phyloP scores from a whole-genome alignment of 2,113 vertebrate genomes.

The Mus pahari region DNA sequence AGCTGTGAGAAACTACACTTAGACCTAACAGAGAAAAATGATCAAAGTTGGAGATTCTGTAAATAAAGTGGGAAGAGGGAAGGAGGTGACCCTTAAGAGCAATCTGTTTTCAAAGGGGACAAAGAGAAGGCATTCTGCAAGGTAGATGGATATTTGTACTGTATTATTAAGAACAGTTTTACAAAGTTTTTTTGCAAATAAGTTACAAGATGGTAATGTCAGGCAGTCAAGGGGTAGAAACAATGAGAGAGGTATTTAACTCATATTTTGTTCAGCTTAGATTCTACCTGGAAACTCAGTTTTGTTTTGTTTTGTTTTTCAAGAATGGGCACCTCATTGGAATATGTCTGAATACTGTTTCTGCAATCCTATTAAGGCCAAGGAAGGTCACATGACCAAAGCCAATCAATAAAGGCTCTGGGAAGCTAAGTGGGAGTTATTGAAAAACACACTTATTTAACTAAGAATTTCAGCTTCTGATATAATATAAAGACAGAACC shows the following conservation, averaged over 20 bases:
- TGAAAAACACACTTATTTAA: no score
- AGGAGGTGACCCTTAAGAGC: neutral
- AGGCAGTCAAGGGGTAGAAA: neutral
- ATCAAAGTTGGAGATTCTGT: neutral
- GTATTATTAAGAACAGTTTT: neutral
- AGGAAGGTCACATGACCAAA: no score
- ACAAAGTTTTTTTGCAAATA: conserved; percentile 26
- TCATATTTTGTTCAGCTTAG: neutral
- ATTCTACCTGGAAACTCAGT: neutral
- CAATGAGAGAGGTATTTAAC: neutral
- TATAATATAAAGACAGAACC: no score
- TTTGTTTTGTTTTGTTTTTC: neutral
- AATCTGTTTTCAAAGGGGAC: neutral
- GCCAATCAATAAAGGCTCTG: no score
- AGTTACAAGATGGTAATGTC: neutral
- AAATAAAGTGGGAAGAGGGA: neutral
- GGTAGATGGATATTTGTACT: neutral
- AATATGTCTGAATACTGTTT: no score
- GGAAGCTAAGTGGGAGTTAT: no score
- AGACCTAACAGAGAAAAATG: neutral
- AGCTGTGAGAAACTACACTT: neutral
- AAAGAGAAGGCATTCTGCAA: neutral
- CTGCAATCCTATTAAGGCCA: no score
- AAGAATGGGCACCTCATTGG: neutral
- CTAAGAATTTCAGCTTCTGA: no score